Conservation (phyloP, 1,140 invertebrate species). For the Pseudomyrmex concolor region DNA sequence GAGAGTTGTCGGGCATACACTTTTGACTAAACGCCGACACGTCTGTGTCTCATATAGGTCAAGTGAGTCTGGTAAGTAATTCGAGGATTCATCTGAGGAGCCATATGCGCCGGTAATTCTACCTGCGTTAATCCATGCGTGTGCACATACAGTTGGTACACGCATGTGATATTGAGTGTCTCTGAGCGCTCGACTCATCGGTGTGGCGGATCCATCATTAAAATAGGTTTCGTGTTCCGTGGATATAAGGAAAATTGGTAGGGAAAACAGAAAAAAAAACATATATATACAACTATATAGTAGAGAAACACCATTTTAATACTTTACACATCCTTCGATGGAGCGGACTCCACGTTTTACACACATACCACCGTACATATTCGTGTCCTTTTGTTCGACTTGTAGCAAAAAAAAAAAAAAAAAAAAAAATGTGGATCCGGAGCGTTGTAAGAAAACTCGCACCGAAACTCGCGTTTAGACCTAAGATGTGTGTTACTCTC, state of each 20-base stretch:
- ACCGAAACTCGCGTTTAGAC: slow-evolving; percentile 8
- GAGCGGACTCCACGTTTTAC: neutral
- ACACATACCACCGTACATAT: slow-evolving; percentile 20
- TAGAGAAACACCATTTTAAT: slow-evolving; percentile 49
- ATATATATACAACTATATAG: neutral
- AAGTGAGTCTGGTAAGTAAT: slow-evolving; percentile 73
- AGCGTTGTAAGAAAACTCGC: slow-evolving; percentile 33
- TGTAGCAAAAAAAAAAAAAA: slow-evolving; percentile 15
- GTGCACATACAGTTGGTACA: neutral
- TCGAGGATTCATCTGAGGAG: slow-evolving; percentile 63
- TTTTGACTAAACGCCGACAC: slow-evolving; percentile 28
- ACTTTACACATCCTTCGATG: slow-evolving; percentile 32
- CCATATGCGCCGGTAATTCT: slow-evolving; percentile 35
- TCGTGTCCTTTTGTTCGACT: neutral
- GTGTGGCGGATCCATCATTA: neutral
- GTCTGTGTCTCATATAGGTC: slow-evolving; percentile 66
- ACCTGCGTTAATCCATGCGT: slow-evolving; percentile 19
- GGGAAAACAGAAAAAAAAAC: too few species aligned
- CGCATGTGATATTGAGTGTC: slow-evolving; percentile 14
- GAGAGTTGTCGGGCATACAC: slow-evolving; percentile 24
- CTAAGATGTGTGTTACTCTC: neutral
- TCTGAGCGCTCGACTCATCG: neutral
- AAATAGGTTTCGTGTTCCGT: neutral
- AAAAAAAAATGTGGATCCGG: slow-evolving; percentile 8
- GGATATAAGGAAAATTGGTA: slow-evolving; percentile 5